Conservation (phyloP, 2,797 vertebrate genomes). For the Sebastes nivosus region DNA sequence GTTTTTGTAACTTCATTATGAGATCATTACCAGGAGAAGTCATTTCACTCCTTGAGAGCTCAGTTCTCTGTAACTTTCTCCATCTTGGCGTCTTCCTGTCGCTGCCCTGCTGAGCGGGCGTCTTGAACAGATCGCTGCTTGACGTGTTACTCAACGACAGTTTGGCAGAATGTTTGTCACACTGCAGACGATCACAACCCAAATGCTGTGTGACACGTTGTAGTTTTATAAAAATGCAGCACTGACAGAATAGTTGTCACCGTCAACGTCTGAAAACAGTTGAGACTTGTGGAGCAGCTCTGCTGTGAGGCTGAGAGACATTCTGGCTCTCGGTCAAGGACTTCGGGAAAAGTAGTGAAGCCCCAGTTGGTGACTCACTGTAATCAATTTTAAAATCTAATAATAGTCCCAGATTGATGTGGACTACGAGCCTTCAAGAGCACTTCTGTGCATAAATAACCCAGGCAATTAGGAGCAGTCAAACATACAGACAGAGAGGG, state of each 20-base stretch:
- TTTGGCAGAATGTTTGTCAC: neutral
- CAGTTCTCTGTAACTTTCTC: neutral
- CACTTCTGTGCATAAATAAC: conserved; percentile 33
- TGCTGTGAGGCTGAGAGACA: neutral
- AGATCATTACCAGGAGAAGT: neutral
- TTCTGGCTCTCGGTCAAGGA: neutral
- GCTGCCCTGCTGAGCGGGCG: neutral
- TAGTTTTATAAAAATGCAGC: neutral
- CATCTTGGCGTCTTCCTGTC: neutral
- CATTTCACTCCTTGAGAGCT: neutral
- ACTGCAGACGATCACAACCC: neutral
- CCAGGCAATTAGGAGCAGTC: neutral
- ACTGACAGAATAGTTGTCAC: neutral
- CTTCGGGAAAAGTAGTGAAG: neutral
- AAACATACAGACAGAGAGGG: neutral
- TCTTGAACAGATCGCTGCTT: neutral
- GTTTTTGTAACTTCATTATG: too few species aligned
- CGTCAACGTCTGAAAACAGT: neutral
- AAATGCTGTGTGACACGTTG: neutral
- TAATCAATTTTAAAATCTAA: conserved; percentile 35
- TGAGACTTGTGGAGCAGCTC: neutral
- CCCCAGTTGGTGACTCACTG: neutral
- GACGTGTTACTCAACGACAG: neutral
- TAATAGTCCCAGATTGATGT: neutral
- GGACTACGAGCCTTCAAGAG: conserved; percentile 7